phyloP scores from a whole-genome alignment of 2,888 invertebrate genomes.

The Amphipyra berbera region DNA sequence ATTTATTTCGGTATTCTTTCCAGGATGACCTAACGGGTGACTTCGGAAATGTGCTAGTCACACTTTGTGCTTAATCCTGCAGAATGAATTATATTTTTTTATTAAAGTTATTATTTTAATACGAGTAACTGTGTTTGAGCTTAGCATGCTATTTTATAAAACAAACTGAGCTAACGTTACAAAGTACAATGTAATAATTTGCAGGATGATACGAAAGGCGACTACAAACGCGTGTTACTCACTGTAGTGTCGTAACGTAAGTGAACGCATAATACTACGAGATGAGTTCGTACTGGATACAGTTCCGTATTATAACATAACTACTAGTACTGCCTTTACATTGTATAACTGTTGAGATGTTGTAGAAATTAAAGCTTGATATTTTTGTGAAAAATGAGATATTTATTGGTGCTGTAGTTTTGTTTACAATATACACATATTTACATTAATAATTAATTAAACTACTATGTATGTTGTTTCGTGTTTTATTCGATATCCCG shows the following conservation, averaged over 20 bases:
- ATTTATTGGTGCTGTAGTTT: constrained; percentile 90
- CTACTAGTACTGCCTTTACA: constrained; percentile 80
- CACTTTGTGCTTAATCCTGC: constrained; percentile 88
- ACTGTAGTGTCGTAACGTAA: constrained; percentile 84
- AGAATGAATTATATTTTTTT: constrained; percentile 69
- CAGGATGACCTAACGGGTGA: constrained; percentile 93
- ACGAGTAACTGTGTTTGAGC: constrained; percentile 69
- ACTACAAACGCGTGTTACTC: constrained; percentile 92
- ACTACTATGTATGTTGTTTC: constrained; percentile 81
- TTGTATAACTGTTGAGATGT: constrained; percentile 83
- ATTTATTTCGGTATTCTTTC: constrained; percentile 83
- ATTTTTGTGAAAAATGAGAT: constrained; percentile 88
- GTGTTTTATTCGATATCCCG: constrained; percentile 80
- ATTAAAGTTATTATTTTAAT: constrained; percentile 67
- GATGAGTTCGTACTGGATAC: constrained; percentile 64
- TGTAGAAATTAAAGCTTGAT: constrained; percentile 83
- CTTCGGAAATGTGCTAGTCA: constrained; percentile 91
- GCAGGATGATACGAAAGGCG: constrained; percentile 93
- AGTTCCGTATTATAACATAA: constrained; percentile 56
- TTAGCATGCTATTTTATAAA: constrained; percentile 72
- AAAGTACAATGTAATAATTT: constrained; percentile 85
- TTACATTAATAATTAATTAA: constrained; percentile 84
- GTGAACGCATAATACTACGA: constrained; percentile 73
- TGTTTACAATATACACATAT: constrained; percentile 81
- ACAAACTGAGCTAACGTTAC: constrained; percentile 67